Percentiles rank a stretch among this genome's conserved stretches.
These are phyloP conservation scores for Dipus sagitta DNA, from an alignment of 2,797 vertebrate genomes.

Conservation along the genomic window DNA sequence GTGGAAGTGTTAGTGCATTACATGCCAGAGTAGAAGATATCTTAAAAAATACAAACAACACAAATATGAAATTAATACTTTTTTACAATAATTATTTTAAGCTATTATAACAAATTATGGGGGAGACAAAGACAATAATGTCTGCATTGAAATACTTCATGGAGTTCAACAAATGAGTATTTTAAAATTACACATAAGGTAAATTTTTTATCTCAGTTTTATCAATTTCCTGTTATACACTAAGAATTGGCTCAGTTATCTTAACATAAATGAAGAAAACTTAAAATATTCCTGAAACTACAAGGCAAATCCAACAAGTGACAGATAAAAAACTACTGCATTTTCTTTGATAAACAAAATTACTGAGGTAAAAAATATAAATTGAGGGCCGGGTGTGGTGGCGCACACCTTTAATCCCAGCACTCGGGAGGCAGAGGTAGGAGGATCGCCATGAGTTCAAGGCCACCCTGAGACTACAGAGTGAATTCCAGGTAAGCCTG, in stretches of 20 bases:
- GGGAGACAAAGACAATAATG: not conserved
- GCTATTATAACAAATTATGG: slow-evolving; percentile 33
- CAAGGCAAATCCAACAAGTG: not conserved
- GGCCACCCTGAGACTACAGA: too few relatives aligned
- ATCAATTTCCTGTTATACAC: not conserved
- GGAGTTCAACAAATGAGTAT: not conserved
- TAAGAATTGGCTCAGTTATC: slow-evolving; percentile 47
- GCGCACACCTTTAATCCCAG: too few relatives aligned
- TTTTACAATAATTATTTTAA: slow-evolving; percentile 30
- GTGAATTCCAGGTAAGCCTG: too few relatives aligned
- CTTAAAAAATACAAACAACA: slow-evolving; percentile 20
- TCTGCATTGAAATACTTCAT: not conserved
- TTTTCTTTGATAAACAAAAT: slow-evolving; percentile 53
- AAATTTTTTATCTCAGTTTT: slow-evolving; percentile 16
- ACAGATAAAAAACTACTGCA: not conserved
- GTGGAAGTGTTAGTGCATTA: not conserved
- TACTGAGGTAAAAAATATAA: slow-evolving; percentile 53
- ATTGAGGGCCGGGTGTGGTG: not conserved
- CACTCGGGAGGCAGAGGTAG: too few relatives aligned
- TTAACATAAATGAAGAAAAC: slow-evolving; percentile 45
- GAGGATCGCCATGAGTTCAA: too few relatives aligned
- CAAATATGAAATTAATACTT: not conserved
- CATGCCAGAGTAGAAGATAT: not conserved
- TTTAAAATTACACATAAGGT: slow-evolving; percentile 17
- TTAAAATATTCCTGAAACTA: slow-evolving; percentile 38